Conservation (phyloP, 2,797 vertebrate genomes). For the Lindbergichthys nudifrons region DNA sequence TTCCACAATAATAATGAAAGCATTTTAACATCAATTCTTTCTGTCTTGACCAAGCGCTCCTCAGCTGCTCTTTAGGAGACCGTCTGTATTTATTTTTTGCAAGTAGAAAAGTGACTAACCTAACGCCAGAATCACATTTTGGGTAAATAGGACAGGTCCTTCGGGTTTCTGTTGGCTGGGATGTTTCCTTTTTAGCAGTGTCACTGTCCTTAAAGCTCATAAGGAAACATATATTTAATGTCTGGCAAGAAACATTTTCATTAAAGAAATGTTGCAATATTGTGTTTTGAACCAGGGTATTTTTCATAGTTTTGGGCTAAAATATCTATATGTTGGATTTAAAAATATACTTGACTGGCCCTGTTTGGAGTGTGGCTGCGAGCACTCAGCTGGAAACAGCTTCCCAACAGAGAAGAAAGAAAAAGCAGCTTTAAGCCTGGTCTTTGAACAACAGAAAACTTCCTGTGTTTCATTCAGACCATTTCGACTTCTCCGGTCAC, state of each 20-base stretch:
- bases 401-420: not conserved
- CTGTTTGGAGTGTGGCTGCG: constrained; percentile 8
- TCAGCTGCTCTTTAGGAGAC: not conserved
- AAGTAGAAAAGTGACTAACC: constrained; percentile 23
- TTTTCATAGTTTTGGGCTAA: not conserved
- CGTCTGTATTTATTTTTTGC: constrained; percentile 17
- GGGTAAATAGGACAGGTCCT: constrained; percentile 46
- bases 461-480: constrained; percentile 4
- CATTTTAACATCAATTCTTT: no score
- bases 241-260: not conserved
- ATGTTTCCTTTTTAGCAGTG: constrained; percentile 14
- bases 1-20: no score
- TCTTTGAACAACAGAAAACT: constrained; percentile 10
- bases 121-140: constrained; percentile 21
- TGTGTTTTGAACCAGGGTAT: not conserved
- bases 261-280: not conserved
- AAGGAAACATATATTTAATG: not conserved
- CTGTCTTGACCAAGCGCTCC: no score
- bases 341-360: not conserved
- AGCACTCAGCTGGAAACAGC: constrained; percentile 11
- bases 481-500: constrained; percentile 1
- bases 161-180: constrained; percentile 1
- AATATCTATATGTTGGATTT: not conserved
- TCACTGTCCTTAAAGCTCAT: constrained; percentile 8
- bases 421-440: not conserved